Base-by-base conservation (phyloP, 2,113 vertebrate genomes). In the Etheostoma cragini region DNA sequence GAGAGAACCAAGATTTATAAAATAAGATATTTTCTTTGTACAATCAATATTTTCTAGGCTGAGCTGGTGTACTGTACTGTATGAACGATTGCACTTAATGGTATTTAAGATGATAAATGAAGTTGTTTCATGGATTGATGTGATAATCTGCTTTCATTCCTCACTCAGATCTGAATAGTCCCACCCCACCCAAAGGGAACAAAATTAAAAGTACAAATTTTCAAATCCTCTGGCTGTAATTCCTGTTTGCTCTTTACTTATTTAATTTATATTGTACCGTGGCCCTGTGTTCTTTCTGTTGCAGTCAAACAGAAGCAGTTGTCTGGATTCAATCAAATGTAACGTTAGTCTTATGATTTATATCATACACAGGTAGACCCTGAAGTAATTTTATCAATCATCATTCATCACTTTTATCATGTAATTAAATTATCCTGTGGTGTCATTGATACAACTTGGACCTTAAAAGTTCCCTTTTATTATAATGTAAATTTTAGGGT, bases 1-100 rank as follows among this genome's bases (percentile, higher is more conserved):
- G 78, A 68, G 61, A 86, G 56, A 90, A 79, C 33, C n/a, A 63
- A 90, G 75, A 85, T 89, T 92, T 92, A 80, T 94, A 73, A 87
- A 80, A 80, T 7, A 49, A 89, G 74, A 91, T 56, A 68, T 89
- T 89, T 92, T 91, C 90, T 93, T 90, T 94, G 92, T 93, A 94
- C 92, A 95, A 92, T 95, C 92, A 86, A 85, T 93, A 88, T 93
- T 94, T 94, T 92, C 78, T 93, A 91, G 89, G 76, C 82, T 89
- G 88, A 90, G 83, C 70, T 92, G 88, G 88, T 85, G 80, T 93
- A 77, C 82, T 90, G 85, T 93, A 81, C 79, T 91, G 84, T 89
- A 87, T 87, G 87, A 81, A 91, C 91, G 91, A 91, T 73, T 90
- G 90, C 90, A 92, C 78, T 89, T 87, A 78, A 69, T 87, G 81